Evolutionary conservation across 2,888 invertebrate genomes (phyloP), one percentile per base, ranked within the genome.

Genomic region (Lasiommata megera): DNA sequence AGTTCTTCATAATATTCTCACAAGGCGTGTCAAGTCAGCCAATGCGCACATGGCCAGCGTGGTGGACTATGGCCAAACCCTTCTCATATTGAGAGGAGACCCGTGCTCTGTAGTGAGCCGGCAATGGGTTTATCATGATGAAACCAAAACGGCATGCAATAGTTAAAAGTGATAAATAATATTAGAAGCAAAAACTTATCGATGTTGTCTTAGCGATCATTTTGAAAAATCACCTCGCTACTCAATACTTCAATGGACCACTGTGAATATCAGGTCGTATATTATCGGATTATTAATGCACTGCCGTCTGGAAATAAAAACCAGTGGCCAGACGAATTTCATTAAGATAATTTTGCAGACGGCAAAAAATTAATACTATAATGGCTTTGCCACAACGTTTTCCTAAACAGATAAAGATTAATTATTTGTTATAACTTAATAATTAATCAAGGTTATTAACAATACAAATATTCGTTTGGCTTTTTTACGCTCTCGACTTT

Each of bases 291-390:
- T 43, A 28, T 43, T 43, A 43, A 43, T 43, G 28, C 28, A 40
- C 16, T 18, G 41, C 18, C n/a, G 44, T 28, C 44, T 44, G 44
- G 12, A 28, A 44, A 28, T 44, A 44, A 43, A 28, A 44, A 29
- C 44, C 28, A 44, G 28, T 44, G 44, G 44, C 44, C 28, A 44
- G 44, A 44, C 44, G 28, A n/a, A 14, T n/a, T 28, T 43, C 12
- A 28, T 43, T 29, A 28, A 28, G 12, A 11, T 18, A 6, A 6
- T 28, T 12, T 5, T 43, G 16, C 1, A 7, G 7, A 23, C 23
- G n/a, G n/a, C 23, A 23, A 23, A 23, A 12, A 43, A 23, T 43
- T 6, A 23, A 43, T 23, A 40, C 40, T 14, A 38, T 7, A 6
- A 14, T 1, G 7, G 37, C 38, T 16, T 8, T 7, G 8, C 3